phyloP scores from a whole-genome alignment of 2,888 invertebrate genomes.

The Melipona beecheii region DNA sequence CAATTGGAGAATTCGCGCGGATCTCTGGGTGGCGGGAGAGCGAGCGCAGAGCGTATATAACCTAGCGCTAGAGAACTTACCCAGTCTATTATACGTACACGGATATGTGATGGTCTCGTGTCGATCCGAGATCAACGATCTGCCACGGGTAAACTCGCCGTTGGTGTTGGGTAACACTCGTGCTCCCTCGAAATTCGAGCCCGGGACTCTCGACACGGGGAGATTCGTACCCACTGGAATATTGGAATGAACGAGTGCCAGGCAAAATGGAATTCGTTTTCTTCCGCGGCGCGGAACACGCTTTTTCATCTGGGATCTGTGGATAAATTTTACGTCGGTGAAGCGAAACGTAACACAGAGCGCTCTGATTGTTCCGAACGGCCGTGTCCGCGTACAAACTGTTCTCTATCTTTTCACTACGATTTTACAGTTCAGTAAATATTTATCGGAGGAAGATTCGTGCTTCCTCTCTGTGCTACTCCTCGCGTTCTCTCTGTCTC shows the following conservation, averaged over 20 bases:
- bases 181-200: neutral
- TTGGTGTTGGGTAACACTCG: conserved; percentile 15
- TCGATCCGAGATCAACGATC: conserved; percentile 61
- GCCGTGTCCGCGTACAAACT: neutral
- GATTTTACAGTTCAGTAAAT: neutral
- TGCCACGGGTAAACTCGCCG: conserved; percentile 22
- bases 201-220: neutral
- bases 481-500: neutral
- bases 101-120: conserved; percentile 71
- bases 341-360: conserved; percentile 7
- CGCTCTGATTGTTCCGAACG: conserved; percentile 34
- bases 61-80: conserved; percentile 69
- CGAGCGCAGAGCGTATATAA: conserved; percentile 6
- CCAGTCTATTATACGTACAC: conserved; percentile 72
- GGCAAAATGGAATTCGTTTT: conserved; percentile 24
- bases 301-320: neutral
- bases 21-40: conserved; percentile 22
- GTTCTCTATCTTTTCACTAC: neutral
- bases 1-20: neutral
- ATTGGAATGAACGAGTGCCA: conserved; percentile 24
- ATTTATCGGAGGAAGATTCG: neutral
- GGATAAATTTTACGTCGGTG: conserved; percentile 9
- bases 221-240: neutral
- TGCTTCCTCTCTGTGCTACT: too few species aligned
- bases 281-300: neutral